Evolutionary conservation across 1,140 invertebrate species (phyloP), one percentile per base, ranked within the genome.

Genomic region (Andrena cerasifolii): DNA sequence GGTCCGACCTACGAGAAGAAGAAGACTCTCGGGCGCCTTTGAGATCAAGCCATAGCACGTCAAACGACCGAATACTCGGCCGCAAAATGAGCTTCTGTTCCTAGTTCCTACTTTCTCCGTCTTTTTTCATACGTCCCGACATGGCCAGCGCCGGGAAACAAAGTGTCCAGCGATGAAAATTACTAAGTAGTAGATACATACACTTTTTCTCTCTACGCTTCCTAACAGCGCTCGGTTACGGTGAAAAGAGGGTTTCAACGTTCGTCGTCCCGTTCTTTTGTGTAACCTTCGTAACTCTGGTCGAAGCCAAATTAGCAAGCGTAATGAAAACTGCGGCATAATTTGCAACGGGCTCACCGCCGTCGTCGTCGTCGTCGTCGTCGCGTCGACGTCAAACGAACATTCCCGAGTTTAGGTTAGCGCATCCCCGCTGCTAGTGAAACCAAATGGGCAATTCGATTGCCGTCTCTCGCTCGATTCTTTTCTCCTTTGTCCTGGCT

Each of bases 81-180:
- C 56, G 31, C 47, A 43, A 73, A 73, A 73, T 73, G 71, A 73
- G 59, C 51, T 63, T 73, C 26, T 58, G 18, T 36, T 36, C 24
- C 26, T 24, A 24, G n/a, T 2, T 16, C 24, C 56, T 6, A 7
- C 31, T 47, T 49, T 26, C 2, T 3, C 51, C 45, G 45, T n/a
- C n/a, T n/a, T n/a, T n/a, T n/a, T n/a, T n/a, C 24, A 59, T 47
- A 59, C 68, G 7, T 47, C 59, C 59, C 54, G 36, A 51, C 24
- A 28, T n/a, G n/a, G n/a, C n/a, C n/a, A n/a, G n/a, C n/a, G n/a
- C n/a, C n/a, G n/a, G n/a, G n/a, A n/a, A n/a, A n/a, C n/a, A n/a
- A n/a, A n/a, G n/a, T n/a, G n/a, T n/a, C n/a, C n/a, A n/a, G n/a
- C n/a, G n/a, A n/a, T n/a, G n/a, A n/a, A n/a, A n/a, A n/a, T n/a